A percentile compares a stretch with the other conserved stretches of the same genome.
phyloP scores from a whole-genome alignment of 2,797 vertebrate genomes.

The Xerus rutilus region DNA sequence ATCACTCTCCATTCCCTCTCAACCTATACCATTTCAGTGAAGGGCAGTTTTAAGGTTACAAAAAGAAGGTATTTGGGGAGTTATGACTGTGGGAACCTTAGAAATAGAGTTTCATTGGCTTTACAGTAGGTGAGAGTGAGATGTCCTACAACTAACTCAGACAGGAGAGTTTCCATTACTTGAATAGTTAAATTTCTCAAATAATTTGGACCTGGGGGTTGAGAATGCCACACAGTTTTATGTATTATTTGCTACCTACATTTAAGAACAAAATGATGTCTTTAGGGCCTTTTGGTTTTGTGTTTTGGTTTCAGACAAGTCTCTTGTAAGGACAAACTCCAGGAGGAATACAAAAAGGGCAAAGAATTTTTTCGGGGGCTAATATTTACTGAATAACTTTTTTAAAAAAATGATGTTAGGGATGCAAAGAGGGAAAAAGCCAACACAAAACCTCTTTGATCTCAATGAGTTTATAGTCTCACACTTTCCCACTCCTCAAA shows the following conservation, averaged over 20 bases:
- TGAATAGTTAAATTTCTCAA: conserved; percentile 34
- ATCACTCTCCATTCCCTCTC: background rate
- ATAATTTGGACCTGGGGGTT: background rate
- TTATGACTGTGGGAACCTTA: background rate
- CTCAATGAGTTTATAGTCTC: background rate
- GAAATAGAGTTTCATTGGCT: conserved; percentile 18
- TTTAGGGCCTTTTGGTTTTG: background rate
- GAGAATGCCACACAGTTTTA: background rate
- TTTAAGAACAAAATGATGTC: background rate
- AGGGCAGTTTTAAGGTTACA: conserved; percentile 28
- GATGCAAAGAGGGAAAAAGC: background rate
- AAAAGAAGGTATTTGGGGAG: conserved; percentile 5
- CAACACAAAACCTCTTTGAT: background rate
- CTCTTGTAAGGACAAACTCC: background rate
- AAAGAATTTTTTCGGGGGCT: conserved; percentile 14
- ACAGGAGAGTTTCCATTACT: background rate
- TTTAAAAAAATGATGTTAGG: background rate
- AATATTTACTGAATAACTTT: background rate
- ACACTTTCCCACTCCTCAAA: no score
- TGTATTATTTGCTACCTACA: background rate
- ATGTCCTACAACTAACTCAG: background rate
- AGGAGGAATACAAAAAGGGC: background rate
- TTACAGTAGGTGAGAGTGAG: background rate
- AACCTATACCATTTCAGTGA: background rate
- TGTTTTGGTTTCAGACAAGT: background rate